phyloP scores from a whole-genome alignment of 1,140 invertebrate species.

The Drosophila punjabiensis region DNA sequence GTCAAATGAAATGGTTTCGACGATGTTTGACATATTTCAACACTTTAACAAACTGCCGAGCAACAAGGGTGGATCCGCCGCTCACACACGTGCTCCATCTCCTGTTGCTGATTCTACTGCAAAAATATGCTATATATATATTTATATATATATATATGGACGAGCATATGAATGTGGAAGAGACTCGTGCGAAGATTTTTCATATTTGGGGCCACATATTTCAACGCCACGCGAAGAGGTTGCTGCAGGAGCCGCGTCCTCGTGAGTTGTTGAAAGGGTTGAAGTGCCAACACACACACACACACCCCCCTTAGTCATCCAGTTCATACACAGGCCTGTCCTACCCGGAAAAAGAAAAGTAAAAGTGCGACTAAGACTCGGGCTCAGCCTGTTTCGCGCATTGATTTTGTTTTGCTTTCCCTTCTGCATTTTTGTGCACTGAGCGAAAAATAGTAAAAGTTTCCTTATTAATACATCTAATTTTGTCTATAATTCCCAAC shows the following conservation, averaged over 20 bases:
- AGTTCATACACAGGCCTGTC: constrained; percentile 4
- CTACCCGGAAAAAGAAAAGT: constrained; percentile 45
- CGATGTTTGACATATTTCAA: constrained; percentile 82
- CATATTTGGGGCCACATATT: constrained; percentile 77
- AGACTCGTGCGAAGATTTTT: constrained; percentile 66
- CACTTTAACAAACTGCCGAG: constrained; percentile 60
- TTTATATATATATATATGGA: constrained; percentile 31
- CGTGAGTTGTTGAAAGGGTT: constrained; percentile 72
- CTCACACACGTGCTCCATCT: constrained; percentile 23
- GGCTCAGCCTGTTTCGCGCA: constrained; percentile 46
- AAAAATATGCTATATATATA: constrained; percentile 15
- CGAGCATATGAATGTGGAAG: background rate
- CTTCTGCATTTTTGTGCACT: constrained; percentile 31
- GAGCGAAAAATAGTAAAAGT: background rate
- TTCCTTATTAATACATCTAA: background rate
- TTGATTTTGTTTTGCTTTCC: constrained; percentile 72
- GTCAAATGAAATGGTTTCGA: constrained; percentile 79
- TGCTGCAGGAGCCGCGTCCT: constrained; percentile 36
- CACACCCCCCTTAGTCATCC: background rate
- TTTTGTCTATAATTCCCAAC: too few relatives aligned
- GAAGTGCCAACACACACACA: constrained; percentile 39
- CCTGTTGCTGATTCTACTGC: constrained; percentile 31
- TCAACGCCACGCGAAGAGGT: constrained; percentile 45
- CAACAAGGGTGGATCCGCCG: constrained; percentile 18
- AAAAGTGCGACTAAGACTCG: constrained; percentile 64